Percentiles rank a stretch among this genome's conserved stretches.
Conservation (phyloP, 2,888 invertebrate genomes). For the Euphydryas editha region DNA sequence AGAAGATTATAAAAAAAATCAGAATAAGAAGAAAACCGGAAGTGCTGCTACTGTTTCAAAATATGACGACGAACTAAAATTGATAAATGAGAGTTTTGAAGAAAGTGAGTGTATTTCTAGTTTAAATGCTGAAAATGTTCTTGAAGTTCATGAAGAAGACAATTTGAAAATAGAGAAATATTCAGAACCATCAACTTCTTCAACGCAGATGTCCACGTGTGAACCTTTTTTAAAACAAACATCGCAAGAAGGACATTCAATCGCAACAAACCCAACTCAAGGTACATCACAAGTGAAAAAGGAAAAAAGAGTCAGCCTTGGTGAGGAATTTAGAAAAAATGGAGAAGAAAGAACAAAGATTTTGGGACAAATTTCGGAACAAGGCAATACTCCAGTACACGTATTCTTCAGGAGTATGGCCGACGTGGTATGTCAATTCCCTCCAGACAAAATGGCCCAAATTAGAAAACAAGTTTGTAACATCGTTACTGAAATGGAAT, state of each 20-base stretch:
- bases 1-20: background rate
- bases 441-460: background rate
- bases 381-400: conserved; percentile 5
- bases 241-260: conserved; percentile 1
- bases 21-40: conserved; percentile 4
- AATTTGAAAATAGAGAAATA: background rate
- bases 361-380: background rate
- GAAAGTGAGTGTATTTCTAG: background rate
- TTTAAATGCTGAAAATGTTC: background rate
- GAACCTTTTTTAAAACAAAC: background rate
- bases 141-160: background rate
- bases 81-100: background rate
- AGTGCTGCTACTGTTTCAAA: background rate
- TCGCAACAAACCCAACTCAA: background rate
- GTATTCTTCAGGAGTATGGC: conserved; percentile 1
- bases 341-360: background rate
- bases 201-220: background rate
- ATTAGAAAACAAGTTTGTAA: background rate
- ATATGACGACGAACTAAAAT: conserved; percentile 1
- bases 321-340: background rate
- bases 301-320: background rate
- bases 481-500: conserved; percentile 1
- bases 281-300: conserved; percentile 5
- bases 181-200: background rate
- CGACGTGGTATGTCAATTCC: background rate